These are phyloP conservation scores for Gobiocypris rarus DNA, from an alignment of 2,113 vertebrate species.

Conservation along the genomic window DNA sequence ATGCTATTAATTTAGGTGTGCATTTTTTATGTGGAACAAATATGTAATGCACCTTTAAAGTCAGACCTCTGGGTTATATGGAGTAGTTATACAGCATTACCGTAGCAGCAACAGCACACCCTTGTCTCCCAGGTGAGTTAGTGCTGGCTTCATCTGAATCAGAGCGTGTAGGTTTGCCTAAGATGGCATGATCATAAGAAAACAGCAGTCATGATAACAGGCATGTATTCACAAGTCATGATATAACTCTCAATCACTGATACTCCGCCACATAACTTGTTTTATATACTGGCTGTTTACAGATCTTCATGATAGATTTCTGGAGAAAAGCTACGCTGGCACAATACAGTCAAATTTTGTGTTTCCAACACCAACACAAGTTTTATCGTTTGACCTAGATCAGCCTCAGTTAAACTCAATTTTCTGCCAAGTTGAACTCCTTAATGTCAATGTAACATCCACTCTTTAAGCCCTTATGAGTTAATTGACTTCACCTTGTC, in stretches of 20 bases:
- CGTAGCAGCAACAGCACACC: conserved; percentile 93
- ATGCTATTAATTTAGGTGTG: background rate
- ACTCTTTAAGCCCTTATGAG: background rate
- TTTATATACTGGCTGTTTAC: background rate
- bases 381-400: background rate
- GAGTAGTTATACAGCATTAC: conserved; percentile 68
- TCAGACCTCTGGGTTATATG: background rate
- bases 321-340: background rate
- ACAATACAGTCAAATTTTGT: too few species aligned
- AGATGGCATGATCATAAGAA: conserved; percentile 48
- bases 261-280: background rate
- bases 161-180: conserved; percentile 98
- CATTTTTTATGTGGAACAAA: background rate
- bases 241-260: background rate
- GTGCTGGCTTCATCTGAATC: conserved; percentile 96
- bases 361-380: background rate
- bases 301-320: background rate
- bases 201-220: background rate
- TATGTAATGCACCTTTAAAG: background rate
- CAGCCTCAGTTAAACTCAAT: background rate
- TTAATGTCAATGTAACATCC: background rate
- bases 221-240: background rate
- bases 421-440: background rate
- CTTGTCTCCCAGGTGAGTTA: conserved; percentile 97
- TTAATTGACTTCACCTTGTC: conserved; percentile 84